Base-by-base conservation (phyloP, 2,888 invertebrate species). In the Xestia c-nigrum region DNA sequence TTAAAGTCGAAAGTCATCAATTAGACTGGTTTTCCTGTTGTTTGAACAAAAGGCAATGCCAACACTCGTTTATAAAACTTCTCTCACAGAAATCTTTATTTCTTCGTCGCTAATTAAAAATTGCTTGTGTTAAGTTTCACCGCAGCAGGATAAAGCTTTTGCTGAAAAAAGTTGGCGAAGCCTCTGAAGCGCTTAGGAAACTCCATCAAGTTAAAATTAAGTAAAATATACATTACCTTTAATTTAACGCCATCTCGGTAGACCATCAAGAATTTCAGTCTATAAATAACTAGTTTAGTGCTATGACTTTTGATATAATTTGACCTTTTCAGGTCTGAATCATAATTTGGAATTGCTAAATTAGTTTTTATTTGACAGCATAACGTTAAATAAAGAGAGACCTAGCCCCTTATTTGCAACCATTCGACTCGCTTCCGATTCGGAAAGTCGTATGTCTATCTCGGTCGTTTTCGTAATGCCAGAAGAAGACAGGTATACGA, bases 131-230 rank as follows among this genome's bases (percentile, higher is more conserved):
- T 69, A 69, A 86, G 43, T 83, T 77, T 72, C 65, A 71, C 75
- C 75, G 55, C 73, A 47, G 67, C 47, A 43, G 66, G 78, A 79
- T 77, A 76, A 77, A 77, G 59, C 83, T 87, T 66, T 83, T 71
- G 19, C 24, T 38, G 61, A 61, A 85, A 70, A 82, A 80, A 55
- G 65, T 82, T 63, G 10, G 52, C 38, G 72, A 83, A 76, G 47
- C 83, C 77, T 82, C 24, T 65, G 57, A 83, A 83, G 69, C 46
- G 83, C 67, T 85, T 74, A 71, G 74, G 40, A 80, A 74, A 65
- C 64, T 72, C 69, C 78, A 76, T 68, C 65, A 78, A 85, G 74
- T 74, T 81, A 61, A 73, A 80, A 74, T 78, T 72, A 74, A 74
- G 68, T 68, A 76, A 63, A 81, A 78, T 43, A 43, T 69, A 43